These are phyloP conservation scores for Strigops habroptila DNA, from an alignment of 2,113 vertebrate genomes.

Conservation along the genomic window DNA sequence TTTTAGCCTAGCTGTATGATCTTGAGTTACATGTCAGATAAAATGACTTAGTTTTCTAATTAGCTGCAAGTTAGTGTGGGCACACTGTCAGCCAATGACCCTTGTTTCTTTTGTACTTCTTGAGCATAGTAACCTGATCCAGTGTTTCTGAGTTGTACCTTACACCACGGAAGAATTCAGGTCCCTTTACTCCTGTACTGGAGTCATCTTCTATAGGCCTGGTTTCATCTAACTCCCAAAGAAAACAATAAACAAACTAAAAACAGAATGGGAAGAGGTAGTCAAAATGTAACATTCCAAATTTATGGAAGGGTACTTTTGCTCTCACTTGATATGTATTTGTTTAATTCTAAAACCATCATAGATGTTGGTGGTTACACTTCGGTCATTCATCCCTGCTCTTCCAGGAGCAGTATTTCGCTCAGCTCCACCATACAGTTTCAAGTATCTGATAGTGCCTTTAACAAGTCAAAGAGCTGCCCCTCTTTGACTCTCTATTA, in stretches of 20 bases:
- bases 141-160: not conserved
- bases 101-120: not conserved
- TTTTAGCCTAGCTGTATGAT: constrained; percentile 2
- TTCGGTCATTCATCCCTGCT: not conserved
- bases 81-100: not conserved
- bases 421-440: not conserved
- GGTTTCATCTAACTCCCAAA: not conserved
- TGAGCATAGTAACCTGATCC: not conserved
- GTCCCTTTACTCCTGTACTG: not conserved
- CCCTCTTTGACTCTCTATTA: not conserved
- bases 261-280: not conserved
- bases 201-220: not conserved
- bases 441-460: not conserved
- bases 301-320: not conserved
- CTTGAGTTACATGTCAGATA: not conserved
- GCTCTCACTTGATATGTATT: not conserved
- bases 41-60: not conserved
- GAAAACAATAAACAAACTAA: not conserved
- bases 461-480: not conserved
- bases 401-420: not conserved
- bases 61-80: not conserved
- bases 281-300: not conserved
- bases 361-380: not conserved
- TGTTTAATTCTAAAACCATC: not conserved
- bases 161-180: not conserved